phyloP scores from a whole-genome alignment of 2,797 vertebrate genomes.

The Pyrrhura leucotis region DNA sequence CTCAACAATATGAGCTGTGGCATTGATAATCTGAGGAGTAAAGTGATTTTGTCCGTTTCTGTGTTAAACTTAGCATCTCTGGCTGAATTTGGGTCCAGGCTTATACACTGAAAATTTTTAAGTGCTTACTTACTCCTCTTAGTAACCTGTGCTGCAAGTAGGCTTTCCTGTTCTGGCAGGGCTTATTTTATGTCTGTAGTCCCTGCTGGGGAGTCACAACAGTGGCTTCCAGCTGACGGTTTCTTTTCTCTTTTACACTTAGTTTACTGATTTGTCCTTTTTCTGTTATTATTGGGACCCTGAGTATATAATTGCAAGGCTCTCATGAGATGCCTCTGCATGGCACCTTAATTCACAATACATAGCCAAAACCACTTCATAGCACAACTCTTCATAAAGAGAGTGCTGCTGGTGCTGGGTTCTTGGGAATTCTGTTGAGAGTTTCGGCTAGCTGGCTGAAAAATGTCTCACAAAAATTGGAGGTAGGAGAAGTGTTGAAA shows the following conservation, averaged over 20 bases:
- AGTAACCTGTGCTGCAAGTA: background rate
- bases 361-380: background rate
- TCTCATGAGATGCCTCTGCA: conserved; percentile 54
- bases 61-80: background rate
- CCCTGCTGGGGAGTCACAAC: background rate
- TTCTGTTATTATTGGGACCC: conserved; percentile 31
- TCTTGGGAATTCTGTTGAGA: background rate
- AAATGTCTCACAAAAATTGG: background rate
- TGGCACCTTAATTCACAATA: conserved; percentile 53
- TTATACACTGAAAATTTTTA: background rate
- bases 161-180: background rate
- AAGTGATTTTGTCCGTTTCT: rapidly evolving
- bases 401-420: background rate
- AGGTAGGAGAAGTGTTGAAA: background rate
- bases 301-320: conserved; percentile 21
- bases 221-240: background rate
- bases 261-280: conserved; percentile 47
- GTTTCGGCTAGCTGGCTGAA: background rate
- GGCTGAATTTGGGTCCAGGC: background rate
- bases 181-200: background rate
- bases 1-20: too few species aligned
- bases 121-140: background rate
- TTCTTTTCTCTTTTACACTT: background rate
- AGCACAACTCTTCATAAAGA: background rate
- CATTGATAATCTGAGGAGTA: background rate